Base-by-base conservation (phyloP, 2,113 vertebrate species). In the Peromyscus maniculatus region DNA sequence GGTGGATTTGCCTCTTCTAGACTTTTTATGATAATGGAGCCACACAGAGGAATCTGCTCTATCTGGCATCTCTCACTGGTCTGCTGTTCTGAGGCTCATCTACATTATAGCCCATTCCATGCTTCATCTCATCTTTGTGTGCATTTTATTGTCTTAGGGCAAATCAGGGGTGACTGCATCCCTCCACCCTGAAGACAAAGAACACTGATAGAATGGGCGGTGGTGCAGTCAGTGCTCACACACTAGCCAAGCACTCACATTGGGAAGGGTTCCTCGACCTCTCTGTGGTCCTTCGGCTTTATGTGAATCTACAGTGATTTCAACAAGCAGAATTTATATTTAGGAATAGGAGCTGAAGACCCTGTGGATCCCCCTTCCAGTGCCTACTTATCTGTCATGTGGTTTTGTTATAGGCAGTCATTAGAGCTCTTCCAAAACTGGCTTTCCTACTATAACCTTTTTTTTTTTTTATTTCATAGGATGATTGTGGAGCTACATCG, bases 401-500 rank as follows among this genome's bases (percentile, higher is more conserved):
- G 22, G 0, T 36, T 19, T 87, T 52, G 16, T 11, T 39, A 7
- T 33, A 5, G 64, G 3, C 67, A 49, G 55, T 91, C 71, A 6
- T 2, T 1, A 15, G 31, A 22, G 57, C 19, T 26, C 7, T 36
- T 36, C 46, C 33, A 43, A 28, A 12, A 24, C 21, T 46, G n/a
- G 2, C 24, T 19, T 92, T 26, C 59, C 7, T 5, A 0, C 12
- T 43, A 2, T 24, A 69, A 8, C 22, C 12, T 66, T 43, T 59
- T 49, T 36, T 55, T 43, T 52, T 49, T 36, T 55, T 15, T 0
- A 91, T 19, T 52, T 74, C 16, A 7, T 77, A 99, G 99, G 98
- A 99, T 99, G 99, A 99, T 99, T 1, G 99, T 99, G 96, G 99
- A 99, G 97, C 99, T 99, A 15, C 99, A 99, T 97, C 99, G 99